Evolutionary conservation across 2,797 vertebrate species (phyloP).

Genomic region (Rallus crepitans): DNA sequence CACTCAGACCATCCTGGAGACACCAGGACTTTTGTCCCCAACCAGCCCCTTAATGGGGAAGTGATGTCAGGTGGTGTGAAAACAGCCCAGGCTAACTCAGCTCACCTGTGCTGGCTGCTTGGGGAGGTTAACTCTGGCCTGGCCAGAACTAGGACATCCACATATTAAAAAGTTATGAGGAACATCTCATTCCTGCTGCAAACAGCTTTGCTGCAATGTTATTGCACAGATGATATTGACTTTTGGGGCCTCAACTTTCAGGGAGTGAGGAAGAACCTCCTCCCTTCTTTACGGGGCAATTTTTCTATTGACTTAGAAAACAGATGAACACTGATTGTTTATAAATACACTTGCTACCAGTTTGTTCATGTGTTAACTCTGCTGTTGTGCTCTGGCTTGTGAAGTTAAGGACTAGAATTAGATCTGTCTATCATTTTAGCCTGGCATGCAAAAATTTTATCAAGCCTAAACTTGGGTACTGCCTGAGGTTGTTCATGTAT

Average conservation of each 20-base stretch:
- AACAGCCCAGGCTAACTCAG: no score
- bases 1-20: no score
- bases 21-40: no score
- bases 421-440: neutral
- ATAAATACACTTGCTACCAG: neutral
- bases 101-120: no score
- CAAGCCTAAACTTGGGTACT: neutral
- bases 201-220: neutral
- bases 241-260: neutral
- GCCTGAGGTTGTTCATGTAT: neutral
- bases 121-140: no score
- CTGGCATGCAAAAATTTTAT: neutral
- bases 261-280: neutral
- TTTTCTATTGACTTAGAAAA: conserved; percentile 4
- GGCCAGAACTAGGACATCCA: no score
- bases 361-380: neutral
- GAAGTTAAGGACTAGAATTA: neutral
- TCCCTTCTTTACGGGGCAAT: neutral
- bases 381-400: neutral
- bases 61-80: no score
- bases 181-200: neutral
- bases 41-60: no score
- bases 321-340: neutral
- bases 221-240: neutral
- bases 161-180: conserved; percentile 13